Evolutionary conservation across 2,113 vertebrate genomes (phyloP).

Genomic region (Brachionichthys hirsutus): DNA sequence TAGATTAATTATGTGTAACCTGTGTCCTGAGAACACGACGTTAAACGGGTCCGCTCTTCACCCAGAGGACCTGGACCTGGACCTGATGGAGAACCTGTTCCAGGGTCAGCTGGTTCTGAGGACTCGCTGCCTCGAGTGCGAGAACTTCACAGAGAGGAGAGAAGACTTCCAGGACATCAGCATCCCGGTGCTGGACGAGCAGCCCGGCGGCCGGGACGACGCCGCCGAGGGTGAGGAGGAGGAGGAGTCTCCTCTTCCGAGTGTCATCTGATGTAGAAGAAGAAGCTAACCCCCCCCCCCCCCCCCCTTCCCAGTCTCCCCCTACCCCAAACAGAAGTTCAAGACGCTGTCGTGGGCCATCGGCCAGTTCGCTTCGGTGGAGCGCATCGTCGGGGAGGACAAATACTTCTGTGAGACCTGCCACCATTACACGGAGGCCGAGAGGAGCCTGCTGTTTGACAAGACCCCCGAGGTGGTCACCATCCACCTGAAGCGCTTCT

Average conservation of each 20-base stretch:
- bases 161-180: constrained; percentile 99
- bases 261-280: background rate
- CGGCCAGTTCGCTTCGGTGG: constrained; percentile 96
- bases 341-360: constrained; percentile 97
- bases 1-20: no score
- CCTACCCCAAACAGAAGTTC: constrained; percentile 91
- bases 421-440: constrained; percentile 94
- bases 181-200: constrained; percentile 93
- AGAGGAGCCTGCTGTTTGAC: constrained; percentile 95
- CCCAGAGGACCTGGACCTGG: constrained; percentile 82
- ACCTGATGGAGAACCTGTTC: constrained; percentile 92
- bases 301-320: constrained; percentile 86
- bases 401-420: constrained; percentile 99
- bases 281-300: background rate
- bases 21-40: background rate
- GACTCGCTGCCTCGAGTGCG: constrained; percentile 96
- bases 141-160: constrained; percentile 91
- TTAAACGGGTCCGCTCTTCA: background rate
- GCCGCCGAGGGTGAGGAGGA: constrained; percentile 83
- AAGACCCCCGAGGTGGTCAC: constrained; percentile 97
- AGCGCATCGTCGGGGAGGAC: constrained; percentile 95
- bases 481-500: constrained; percentile 98
- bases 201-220: constrained; percentile 81
- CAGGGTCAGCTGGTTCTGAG: constrained; percentile 92
- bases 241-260: no score